A percentile compares a stretch with the other conserved stretches of the same genome.
Conservation (phyloP, 2,113 vertebrate species). For the Mola mola region DNA sequence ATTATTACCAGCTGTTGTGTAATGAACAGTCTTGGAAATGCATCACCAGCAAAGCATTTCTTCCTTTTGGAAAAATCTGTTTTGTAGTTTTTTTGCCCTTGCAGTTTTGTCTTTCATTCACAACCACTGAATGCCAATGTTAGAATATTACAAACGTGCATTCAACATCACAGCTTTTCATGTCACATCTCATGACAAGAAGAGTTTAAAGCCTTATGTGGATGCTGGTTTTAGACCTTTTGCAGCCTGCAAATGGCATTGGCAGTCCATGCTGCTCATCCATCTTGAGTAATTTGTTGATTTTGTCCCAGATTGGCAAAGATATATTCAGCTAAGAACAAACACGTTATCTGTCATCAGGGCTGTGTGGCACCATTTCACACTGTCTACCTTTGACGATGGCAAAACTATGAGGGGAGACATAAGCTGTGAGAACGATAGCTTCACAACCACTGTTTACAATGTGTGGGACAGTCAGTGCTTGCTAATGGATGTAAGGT, state of each 20-base stretch:
- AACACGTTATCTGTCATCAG: slow-evolving; percentile 64
- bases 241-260: slow-evolving; percentile 27
- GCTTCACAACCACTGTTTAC: slow-evolving; percentile 36
- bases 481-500: slow-evolving; percentile 10
- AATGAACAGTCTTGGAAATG: slow-evolving; percentile 26
- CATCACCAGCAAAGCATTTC: slow-evolving; percentile 21
- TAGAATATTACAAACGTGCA: not conserved
- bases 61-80: slow-evolving; percentile 4
- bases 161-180: slow-evolving; percentile 21
- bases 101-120: not conserved
- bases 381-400: slow-evolving; percentile 28
- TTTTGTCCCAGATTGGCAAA: slow-evolving; percentile 45
- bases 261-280: slow-evolving; percentile 43
- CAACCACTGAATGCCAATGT: not conserved
- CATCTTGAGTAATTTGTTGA: slow-evolving; percentile 60
- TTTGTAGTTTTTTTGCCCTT: not conserved
- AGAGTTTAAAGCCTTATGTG: slow-evolving; percentile 23
- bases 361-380: slow-evolving; percentile 29
- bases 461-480: slow-evolving; percentile 9
- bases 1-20: slow-evolving; percentile 22
- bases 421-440: slow-evolving; percentile 24
- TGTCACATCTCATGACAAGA: slow-evolving; percentile 9
- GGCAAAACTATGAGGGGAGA: slow-evolving; percentile 17
- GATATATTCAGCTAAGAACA: slow-evolving; percentile 56
- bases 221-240: slow-evolving; percentile 45